Conservation (phyloP, 2,113 vertebrate genomes). For the Neodon shergylaensis region DNA sequence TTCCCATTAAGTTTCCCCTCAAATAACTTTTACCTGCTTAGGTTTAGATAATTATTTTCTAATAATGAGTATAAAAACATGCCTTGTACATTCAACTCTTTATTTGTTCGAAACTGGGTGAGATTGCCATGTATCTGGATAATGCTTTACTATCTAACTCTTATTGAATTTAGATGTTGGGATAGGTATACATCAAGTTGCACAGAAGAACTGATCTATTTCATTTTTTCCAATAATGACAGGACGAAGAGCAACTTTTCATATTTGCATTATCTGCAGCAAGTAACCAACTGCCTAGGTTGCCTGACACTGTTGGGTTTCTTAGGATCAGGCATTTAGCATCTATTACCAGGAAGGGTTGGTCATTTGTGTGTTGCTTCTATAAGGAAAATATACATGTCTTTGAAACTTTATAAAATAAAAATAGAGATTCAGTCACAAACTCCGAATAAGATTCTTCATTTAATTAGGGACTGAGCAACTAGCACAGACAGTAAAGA, state of each 20-base stretch:
- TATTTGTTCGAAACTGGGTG: not conserved
- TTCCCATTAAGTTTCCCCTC: not conserved
- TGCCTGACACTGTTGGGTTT: not conserved
- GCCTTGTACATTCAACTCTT: not conserved
- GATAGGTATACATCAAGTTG: not conserved
- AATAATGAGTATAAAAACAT: not conserved
- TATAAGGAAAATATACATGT: not conserved
- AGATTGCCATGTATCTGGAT: not conserved
- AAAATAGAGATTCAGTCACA: not conserved
- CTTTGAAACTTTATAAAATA: constrained; percentile 7
- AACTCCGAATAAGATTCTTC: not conserved
- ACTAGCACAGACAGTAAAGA: not conserved
- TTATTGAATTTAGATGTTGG: not conserved
- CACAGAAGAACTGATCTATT: not conserved
- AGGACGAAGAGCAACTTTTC: not conserved
- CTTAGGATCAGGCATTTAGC: not conserved
- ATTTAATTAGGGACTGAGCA: not conserved
- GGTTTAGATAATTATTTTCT: not conserved
- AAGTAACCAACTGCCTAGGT: not conserved
- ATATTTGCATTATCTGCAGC: not conserved
- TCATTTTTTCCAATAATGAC: not conserved
- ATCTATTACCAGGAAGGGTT: not conserved
- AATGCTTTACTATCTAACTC: not conserved
- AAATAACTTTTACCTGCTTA: not conserved
- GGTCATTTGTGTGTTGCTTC: not conserved